phyloP scores from a whole-genome alignment of 2,888 invertebrate species.

The Campaea margaritaria region DNA sequence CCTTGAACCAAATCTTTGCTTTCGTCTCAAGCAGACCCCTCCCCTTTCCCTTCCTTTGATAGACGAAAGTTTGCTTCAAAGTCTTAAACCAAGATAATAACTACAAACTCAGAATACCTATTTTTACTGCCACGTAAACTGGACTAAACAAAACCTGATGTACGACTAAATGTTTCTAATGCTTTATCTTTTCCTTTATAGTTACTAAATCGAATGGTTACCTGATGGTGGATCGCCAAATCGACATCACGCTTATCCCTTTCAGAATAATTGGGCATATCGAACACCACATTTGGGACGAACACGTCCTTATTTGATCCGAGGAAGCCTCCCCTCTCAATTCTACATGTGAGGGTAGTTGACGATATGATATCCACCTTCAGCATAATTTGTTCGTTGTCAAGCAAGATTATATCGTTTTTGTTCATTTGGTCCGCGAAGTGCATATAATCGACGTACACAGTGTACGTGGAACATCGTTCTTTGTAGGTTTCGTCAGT shows the following conservation, averaged over 20 bases:
- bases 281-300: constrained; percentile 68
- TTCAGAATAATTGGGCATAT: constrained; percentile 73
- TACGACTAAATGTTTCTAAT: too few species aligned
- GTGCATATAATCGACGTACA: constrained; percentile 83
- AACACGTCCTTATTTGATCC: constrained; percentile 76
- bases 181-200: too few species aligned
- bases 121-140: too few species aligned
- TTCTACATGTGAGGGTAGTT: constrained; percentile 72
- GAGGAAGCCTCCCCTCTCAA: constrained; percentile 70
- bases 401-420: constrained; percentile 77
- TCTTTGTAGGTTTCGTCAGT: constrained; percentile 84
- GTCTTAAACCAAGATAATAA: too few species aligned
- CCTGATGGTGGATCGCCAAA: constrained; percentile 71
- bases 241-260: constrained; percentile 68
- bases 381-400: constrained; percentile 91
- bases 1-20: constrained; percentile 39
- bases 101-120: too few species aligned
- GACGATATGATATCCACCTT: constrained; percentile 85
- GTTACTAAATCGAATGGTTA: constrained; percentile 34
- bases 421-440: constrained; percentile 80
- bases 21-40: constrained; percentile 2
- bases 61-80: too few species aligned
- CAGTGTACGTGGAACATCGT: constrained; percentile 81
- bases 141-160: too few species aligned
- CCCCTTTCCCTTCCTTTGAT: too few species aligned